Evolutionary conservation across 2,113 vertebrate species (phyloP).

Genomic region (Dicaeum eximium): DNA sequence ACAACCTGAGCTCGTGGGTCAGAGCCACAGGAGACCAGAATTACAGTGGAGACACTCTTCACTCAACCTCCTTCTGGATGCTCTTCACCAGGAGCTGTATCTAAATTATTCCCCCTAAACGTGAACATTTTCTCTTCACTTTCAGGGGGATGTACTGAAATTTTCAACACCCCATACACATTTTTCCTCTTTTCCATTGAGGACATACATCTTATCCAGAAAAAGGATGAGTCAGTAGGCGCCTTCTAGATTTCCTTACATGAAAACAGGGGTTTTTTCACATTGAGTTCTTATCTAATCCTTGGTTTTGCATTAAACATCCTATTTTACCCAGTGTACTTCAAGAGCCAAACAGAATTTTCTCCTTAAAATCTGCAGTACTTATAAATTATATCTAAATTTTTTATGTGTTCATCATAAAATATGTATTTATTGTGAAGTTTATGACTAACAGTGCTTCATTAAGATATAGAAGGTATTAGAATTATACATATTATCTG

Average conservation of each 20-base stretch:
- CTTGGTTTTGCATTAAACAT: not conserved
- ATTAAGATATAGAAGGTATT: not conserved
- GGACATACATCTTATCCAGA: not conserved
- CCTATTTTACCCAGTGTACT: not conserved
- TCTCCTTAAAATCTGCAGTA: not conserved
- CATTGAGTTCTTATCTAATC: not conserved
- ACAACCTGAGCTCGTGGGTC: not conserved
- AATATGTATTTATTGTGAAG: not conserved
- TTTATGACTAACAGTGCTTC: not conserved
- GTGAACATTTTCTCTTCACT: not conserved
- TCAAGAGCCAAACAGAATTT: not conserved
- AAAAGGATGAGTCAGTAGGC: not conserved
- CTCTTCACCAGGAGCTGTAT: not conserved
- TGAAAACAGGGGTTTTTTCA: not conserved
- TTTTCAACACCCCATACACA: accelerated
- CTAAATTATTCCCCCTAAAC: not conserved
- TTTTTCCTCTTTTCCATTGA: not conserved
- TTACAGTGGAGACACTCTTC: not conserved
- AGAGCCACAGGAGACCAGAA: not conserved
- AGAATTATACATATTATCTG: not conserved
- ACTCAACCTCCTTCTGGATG: not conserved
- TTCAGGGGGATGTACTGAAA: not conserved
- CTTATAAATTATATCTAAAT: not conserved
- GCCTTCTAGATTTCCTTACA: not conserved
- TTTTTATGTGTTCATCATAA: not conserved